phyloP scores from a whole-genome alignment of 2,797 vertebrate species.

The Poecilia velifera region DNA sequence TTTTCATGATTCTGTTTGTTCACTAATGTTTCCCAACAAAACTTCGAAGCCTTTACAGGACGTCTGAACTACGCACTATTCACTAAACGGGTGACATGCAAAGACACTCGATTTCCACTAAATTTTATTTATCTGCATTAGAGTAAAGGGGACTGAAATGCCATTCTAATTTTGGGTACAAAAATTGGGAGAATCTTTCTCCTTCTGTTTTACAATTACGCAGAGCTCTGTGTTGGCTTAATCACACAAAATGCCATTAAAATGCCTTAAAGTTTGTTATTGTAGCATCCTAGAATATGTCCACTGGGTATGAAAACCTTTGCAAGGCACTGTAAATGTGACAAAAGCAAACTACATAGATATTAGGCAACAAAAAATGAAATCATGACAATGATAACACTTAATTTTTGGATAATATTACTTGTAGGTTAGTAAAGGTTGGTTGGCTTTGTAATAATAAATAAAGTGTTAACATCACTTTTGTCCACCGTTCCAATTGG shows the following conservation, averaged over 20 bases:
- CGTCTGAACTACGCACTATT: not conserved
- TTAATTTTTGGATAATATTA: slow-evolving; percentile 37
- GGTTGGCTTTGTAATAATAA: slow-evolving; percentile 28
- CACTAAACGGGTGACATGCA: not conserved
- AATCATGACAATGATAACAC: slow-evolving; percentile 59
- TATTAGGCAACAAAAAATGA: slow-evolving; percentile 52
- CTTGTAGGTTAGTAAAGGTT: not conserved
- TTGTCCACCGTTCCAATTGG: slow-evolving; percentile 40
- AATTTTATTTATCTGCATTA: not conserved
- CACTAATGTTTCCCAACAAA: not conserved
- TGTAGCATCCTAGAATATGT: not conserved
- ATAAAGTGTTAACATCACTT: slow-evolving; percentile 68
- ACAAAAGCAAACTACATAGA: slow-evolving; percentile 63
- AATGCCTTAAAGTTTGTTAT: not conserved
- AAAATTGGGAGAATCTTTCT: not conserved
- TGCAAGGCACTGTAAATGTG: slow-evolving; percentile 45
- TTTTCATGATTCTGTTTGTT: not conserved
- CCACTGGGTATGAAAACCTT: slow-evolving; percentile 16
- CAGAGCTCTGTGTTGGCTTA: not conserved
- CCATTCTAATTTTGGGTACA: not conserved
- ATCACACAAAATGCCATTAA: not conserved
- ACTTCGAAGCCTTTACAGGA: not conserved
- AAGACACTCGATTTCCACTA: not conserved
- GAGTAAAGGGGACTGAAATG: not conserved
- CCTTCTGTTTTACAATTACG: not conserved